Base-by-base conservation (phyloP, 2,888 invertebrate genomes). In the Pachymerium ferrugineum region DNA sequence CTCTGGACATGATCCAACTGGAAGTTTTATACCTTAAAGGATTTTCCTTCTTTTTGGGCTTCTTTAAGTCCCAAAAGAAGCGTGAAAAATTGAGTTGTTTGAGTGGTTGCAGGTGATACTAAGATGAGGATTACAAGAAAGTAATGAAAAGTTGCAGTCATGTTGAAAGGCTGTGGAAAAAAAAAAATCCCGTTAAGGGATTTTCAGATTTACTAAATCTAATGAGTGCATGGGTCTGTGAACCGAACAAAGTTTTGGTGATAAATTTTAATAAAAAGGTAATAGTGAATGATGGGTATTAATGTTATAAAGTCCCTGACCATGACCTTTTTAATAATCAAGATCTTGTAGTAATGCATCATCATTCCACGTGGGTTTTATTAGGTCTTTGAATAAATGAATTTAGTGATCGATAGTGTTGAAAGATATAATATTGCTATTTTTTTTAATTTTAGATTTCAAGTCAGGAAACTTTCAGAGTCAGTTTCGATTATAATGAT, bases 401-500 rank as follows among this genome's bases (percentile, higher is more conserved):
- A n/a, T n/a, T n/a, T n/a, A n/a, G n/a, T n/a, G n/a, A n/a, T n/a
- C n/a, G n/a, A n/a, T n/a, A n/a, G n/a, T n/a, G n/a, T n/a, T n/a
- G n/a, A n/a, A n/a, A n/a, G n/a, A 1, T 47, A 47, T 22, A 47
- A 4, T 33, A 19, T 38, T 38, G 22, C 19, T 16, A 19, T 33
- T 71, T 71, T 71, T n/a, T 71, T 71, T 69, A 22, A n/a, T 22
- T 71, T 6, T 22, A 71, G 71, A 28, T 35, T 22, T 71, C 71
- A 25, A 38, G 71, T 22, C 71, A 71, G 10, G 71, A 71, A 71
- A n/a, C 31, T 25, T 71, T 71, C 42, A 71, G 71, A 35, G 71
- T 71, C 38, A 71, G 33, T 25, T 38, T 71, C 22, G 71, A 71
- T 71, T 38, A 35, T 35, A 71, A 71, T 28, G 71, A 71, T 71